These are phyloP conservation scores for Odontocolon sp. DNA, from an alignment of 2,888 invertebrate species.

Conservation along the genomic window DNA sequence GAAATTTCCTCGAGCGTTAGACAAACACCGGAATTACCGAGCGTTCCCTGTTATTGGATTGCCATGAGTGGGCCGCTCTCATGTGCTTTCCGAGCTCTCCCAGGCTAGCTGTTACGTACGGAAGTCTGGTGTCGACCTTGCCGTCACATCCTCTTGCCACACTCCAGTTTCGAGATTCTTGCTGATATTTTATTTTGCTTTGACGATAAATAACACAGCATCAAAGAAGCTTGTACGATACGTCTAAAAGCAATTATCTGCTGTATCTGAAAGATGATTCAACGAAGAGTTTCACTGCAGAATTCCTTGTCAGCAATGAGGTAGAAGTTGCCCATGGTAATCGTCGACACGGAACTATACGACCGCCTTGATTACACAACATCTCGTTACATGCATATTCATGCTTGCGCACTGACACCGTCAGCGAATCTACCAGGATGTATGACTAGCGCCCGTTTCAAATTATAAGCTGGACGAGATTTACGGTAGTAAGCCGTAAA, in stretches of 20 bases:
- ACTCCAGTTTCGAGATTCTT: too few relatives aligned
- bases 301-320: not conserved
- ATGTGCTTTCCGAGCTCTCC: conserved; percentile 10
- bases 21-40: conserved; percentile 60
- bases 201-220: too few relatives aligned
- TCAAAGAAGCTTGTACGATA: too few relatives aligned
- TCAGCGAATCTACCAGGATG: conserved; percentile 48
- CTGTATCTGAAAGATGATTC: too few relatives aligned
- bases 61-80: conserved; percentile 1
- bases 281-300: not conserved
- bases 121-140: too few relatives aligned
- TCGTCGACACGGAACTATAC: conserved; percentile 51
- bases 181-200: too few relatives aligned
- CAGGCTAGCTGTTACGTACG: not conserved
- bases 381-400: conserved; percentile 68
- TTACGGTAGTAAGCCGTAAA: conserved; percentile 68
- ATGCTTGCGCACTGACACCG: conserved; percentile 63
- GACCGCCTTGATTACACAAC: conserved; percentile 58
- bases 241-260: too few relatives aligned
- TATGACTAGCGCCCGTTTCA: conserved; percentile 59
- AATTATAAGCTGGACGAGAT: conserved; percentile 68
- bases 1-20: conserved; percentile 58
- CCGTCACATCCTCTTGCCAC: too few relatives aligned
- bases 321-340: conserved; percentile 58
- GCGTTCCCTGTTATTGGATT: conserved; percentile 38